Conservation (phyloP, 2,113 vertebrate genomes). For the Tilapia sparmanii region DNA sequence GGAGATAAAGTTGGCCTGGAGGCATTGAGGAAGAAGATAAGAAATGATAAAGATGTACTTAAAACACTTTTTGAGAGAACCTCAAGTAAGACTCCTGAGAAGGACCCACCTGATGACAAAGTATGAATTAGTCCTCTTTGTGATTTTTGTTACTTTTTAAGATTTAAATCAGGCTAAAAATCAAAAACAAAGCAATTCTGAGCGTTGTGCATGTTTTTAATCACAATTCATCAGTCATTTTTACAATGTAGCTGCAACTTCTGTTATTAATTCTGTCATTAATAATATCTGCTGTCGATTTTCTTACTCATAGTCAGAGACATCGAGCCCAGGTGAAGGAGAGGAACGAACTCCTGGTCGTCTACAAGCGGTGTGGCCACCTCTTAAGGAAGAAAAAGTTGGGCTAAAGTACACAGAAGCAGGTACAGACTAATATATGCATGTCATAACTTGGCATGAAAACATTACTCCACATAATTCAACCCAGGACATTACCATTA, state of each 20-base stretch:
- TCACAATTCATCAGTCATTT: not conserved
- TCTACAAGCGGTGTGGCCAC: slow-evolving; percentile 92
- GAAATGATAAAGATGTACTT: slow-evolving; percentile 80
- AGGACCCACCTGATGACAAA: slow-evolving; percentile 43
- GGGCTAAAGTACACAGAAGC: slow-evolving; percentile 97
- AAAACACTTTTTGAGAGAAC: slow-evolving; percentile 82
- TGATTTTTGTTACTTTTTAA: not conserved
- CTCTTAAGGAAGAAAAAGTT: slow-evolving; percentile 89
- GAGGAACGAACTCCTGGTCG: slow-evolving; percentile 89
- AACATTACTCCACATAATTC: not conserved
- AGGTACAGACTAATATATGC: slow-evolving; percentile 68
- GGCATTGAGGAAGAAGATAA: slow-evolving; percentile 80
- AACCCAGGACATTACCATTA: not conserved
- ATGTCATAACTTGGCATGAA: not conserved
- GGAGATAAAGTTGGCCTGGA: slow-evolving; percentile 77
- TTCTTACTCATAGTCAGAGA: slow-evolving; percentile 16
- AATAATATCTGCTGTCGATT: not conserved
- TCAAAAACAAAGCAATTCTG: not conserved
- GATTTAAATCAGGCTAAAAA: not conserved
- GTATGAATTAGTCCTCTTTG: slow-evolving; percentile 38
- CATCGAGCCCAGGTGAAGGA: slow-evolving; percentile 67
- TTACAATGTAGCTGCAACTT: not conserved
- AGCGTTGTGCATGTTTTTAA: not conserved
- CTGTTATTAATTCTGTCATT: not conserved
- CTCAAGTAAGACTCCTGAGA: slow-evolving; percentile 60